Base-by-base conservation (phyloP, 35 echinoderm and acorn worm species). In the Chiridota heheva region DNA sequence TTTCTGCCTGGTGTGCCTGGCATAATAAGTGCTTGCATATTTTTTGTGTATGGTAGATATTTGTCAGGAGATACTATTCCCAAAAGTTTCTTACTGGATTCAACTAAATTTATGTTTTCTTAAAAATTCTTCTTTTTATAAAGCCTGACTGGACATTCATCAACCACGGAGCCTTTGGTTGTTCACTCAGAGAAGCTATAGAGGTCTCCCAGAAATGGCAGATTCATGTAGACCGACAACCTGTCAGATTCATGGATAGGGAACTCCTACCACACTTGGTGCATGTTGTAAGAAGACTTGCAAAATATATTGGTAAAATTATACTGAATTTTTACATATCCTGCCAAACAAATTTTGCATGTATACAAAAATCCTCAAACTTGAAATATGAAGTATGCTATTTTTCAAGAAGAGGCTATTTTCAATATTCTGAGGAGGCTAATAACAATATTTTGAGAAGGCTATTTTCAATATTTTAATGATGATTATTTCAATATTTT, bases 121-220 rank as follows among this genome's bases (percentile, higher is more conserved):
- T 3, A 68, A 35, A 57, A 2, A 42, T 46, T 30, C 69, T 42
- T 36, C 13, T 53, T 17, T 26, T n/a, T 79, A 70, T 69, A 10
- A 27, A 42, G 64, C 22, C 78, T 55, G 82, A 80, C 1, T 91
- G 82, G 39, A 91, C 81, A 12, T 91, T 86, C 51, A 51, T 91
- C 3, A 91, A 91, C 60, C 89, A 91, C 72, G 89, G 89, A 15
- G 89, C 89, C 12, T 91, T 91, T 56, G 89, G 89, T 32, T 72
- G 65, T 20, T 41, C 56, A 34, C 64, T 91, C 1, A 86, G 64
- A 34, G 82, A 91, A 13, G 82, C 82, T 32, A 17, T 91, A n/a
- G 62, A 72, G 5, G 75, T 77, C 0, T 28, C 81, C 8, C 81
- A 91, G 12, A n/a, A 61, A 40, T 91, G 89, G 89, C 82, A 86